Percentiles rank a stretch among this genome's conserved stretches.
phyloP scores from a whole-genome alignment of 2,113 vertebrate species.

The Osmerus mordax region DNA sequence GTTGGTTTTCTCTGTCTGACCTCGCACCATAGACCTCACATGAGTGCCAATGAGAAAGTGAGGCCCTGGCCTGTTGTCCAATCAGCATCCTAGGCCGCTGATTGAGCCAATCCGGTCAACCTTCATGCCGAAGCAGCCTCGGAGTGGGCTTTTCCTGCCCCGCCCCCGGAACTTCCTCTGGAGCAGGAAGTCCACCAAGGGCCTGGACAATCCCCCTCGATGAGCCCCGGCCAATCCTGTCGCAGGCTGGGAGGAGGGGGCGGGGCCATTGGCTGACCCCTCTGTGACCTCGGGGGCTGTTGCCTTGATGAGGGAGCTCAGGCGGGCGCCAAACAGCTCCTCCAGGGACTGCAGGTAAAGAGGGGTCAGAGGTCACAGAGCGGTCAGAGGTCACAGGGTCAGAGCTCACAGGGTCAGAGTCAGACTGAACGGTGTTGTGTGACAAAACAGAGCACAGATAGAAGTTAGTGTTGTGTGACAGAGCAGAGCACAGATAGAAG shows the following conservation, averaged over 20 bases:
- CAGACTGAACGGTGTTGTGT: background rate
- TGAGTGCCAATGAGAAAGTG: background rate
- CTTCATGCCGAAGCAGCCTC: constrained; percentile 80
- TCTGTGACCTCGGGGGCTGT: background rate
- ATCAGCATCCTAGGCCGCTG: constrained; percentile 76
- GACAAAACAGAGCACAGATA: background rate
- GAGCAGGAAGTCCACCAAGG: constrained; percentile 64
- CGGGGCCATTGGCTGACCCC: background rate
- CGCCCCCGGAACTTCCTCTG: constrained; percentile 63
- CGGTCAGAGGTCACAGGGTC: background rate
- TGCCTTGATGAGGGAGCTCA: background rate
- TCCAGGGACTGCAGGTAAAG: background rate
- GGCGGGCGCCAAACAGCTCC: background rate
- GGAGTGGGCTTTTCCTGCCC: constrained; percentile 55
- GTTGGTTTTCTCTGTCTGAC: background rate
- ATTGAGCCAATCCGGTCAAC: constrained; percentile 79
- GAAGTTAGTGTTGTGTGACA: too few species aligned
- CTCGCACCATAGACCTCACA: too few species aligned
- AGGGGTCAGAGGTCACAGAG: background rate
- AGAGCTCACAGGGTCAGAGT: too few species aligned
- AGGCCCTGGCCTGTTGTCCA: background rate
- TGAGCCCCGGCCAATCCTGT: background rate
- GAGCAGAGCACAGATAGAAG: too few species aligned
- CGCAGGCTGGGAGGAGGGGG: background rate
- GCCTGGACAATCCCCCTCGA: constrained; percentile 2